Percentiles rank a stretch among this genome's conserved stretches.
These are phyloP conservation scores for Luidia sarsii DNA, from an alignment of 53 echinoderm and acorn worm genomes.

Conservation along the genomic window DNA sequence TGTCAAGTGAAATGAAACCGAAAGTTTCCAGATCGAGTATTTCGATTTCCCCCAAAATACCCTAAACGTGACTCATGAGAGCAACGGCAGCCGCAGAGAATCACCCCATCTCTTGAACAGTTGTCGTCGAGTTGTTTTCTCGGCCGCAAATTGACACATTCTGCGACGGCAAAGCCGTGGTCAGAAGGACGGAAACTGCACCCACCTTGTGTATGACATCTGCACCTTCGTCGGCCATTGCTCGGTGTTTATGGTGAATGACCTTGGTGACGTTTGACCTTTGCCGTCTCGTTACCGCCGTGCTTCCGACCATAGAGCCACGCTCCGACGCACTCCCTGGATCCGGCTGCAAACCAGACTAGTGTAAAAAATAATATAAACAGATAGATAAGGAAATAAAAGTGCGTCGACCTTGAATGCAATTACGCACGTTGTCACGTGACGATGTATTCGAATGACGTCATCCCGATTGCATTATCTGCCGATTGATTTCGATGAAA, in stretches of 20 bases:
- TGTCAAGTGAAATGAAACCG: too few species aligned
- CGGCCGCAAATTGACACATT: too few species aligned
- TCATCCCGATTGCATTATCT: background rate
- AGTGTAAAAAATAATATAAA: too few species aligned
- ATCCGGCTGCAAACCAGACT: background rate
- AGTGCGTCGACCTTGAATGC: slow-evolving; percentile 22
- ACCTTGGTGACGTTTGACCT: background rate
- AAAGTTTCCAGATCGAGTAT: too few species aligned
- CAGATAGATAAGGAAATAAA: background rate
- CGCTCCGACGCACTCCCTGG: background rate
- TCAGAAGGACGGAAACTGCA: too few species aligned
- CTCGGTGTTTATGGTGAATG: background rate
- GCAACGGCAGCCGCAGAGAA: too few species aligned
- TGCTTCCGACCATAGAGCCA: background rate
- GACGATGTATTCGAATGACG: background rate
- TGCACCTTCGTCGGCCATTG: slow-evolving; percentile 31
- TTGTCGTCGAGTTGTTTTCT: too few species aligned
- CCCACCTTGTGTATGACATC: slow-evolving; percentile 48
- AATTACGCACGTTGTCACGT: background rate
- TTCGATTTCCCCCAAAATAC: too few species aligned
- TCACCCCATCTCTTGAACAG: too few species aligned
- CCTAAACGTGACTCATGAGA: too few species aligned
- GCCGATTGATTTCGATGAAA: background rate
- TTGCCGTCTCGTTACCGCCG: background rate
- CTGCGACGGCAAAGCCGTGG: too few species aligned